A percentile compares a stretch with the other conserved stretches of the same genome.
phyloP scores from a whole-genome alignment of 2,888 invertebrate genomes.

The Campoplex nolae region DNA sequence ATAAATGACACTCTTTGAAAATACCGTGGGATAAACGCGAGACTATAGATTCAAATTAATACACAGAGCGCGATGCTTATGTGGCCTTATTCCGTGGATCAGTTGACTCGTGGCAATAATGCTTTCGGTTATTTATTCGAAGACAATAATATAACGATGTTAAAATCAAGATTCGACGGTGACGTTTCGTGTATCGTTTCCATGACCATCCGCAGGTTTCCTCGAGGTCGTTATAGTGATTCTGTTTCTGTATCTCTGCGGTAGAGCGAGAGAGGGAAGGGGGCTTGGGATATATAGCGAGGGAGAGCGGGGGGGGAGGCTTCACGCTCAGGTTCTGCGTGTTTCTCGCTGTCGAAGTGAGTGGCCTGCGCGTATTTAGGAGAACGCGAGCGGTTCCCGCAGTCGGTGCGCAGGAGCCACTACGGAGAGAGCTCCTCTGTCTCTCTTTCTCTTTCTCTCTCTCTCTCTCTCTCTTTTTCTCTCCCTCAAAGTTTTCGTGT shows the following conservation, averaged over 20 bases:
- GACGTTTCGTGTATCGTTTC: constrained; percentile 55
- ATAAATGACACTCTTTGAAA: constrained; percentile 9
- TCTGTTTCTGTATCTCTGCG: constrained; percentile 44
- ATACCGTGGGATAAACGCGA: neutral
- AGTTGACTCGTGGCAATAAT: constrained; percentile 2
- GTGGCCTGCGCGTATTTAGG: constrained; percentile 67
- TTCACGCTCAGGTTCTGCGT: constrained; percentile 52
- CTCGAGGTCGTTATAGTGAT: constrained; percentile 60
- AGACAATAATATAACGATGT: constrained; percentile 22
- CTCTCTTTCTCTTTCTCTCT: constrained; percentile 12
- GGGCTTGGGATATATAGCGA: neutral
- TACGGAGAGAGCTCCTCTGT: constrained; percentile 51
- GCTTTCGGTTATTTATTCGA: neutral
- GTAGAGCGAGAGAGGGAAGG: constrained; percentile 4
- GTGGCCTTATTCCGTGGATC: constrained; percentile 28
- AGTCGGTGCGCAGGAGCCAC: constrained; percentile 69
- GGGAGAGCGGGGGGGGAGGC: constrained; percentile 41
- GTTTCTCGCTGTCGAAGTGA: constrained; percentile 53
- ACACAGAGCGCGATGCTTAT: neutral
- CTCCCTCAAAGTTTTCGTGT: neutral
- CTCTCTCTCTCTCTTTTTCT: neutral
- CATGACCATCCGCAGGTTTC: constrained; percentile 64
- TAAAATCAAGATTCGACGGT: constrained; percentile 18
- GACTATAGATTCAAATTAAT: constrained; percentile 21
- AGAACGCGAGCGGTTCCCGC: constrained; percentile 63